phyloP scores from a whole-genome alignment of 2,797 vertebrate species.

The Sebastes oblongus region DNA sequence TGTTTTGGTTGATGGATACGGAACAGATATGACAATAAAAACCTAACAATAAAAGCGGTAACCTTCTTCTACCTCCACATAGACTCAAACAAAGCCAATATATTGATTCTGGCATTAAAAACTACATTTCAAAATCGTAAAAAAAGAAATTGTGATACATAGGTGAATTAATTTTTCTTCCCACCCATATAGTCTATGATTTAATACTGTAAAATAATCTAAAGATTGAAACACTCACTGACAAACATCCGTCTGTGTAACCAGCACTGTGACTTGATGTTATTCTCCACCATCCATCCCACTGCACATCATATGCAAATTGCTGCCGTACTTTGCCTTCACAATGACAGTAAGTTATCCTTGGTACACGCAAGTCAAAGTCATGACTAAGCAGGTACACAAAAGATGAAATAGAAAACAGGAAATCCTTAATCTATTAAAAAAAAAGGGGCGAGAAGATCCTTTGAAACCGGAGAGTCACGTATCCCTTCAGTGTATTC shows the following conservation, averaged over 20 bases:
- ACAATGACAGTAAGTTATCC: not conserved
- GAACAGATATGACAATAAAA: no score
- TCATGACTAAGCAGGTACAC: not conserved
- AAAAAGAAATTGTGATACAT: no score
- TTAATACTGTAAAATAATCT: not conserved
- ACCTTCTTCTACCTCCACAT: no score
- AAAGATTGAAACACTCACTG: not conserved
- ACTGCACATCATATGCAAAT: not conserved
- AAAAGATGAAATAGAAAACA: slow-evolving; percentile 1
- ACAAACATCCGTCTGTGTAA: not conserved
- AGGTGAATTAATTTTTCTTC: no score
- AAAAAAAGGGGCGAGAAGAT: not conserved
- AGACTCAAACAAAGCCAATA: no score
- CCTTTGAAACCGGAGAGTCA: slow-evolving; percentile 5
- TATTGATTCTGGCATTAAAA: no score
- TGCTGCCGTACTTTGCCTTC: not conserved
- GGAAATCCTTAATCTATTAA: not conserved
- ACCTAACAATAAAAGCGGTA: no score
- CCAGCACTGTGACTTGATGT: not conserved
- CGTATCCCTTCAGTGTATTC: slow-evolving; percentile 25
- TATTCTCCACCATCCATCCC: not conserved
- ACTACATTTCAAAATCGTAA: no score
- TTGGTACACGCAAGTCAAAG: not conserved
- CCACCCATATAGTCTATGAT: not conserved
- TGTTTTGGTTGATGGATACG: no score